Conservation (phyloP, 2,888 invertebrate species). For the Caenorhabditis panamensis region DNA sequence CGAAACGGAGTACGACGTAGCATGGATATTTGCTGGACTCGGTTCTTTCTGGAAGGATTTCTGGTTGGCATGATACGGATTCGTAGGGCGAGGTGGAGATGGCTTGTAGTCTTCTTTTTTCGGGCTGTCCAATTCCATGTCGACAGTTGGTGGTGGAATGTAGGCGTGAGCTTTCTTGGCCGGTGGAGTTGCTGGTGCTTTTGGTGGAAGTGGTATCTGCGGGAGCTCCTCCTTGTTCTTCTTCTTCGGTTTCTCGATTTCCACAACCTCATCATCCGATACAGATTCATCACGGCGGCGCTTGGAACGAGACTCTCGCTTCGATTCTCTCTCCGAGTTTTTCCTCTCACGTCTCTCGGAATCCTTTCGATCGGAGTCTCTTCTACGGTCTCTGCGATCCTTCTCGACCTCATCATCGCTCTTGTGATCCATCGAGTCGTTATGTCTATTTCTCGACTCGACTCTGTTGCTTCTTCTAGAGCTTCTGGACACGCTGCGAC, state of each 20-base stretch:
- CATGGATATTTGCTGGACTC: background rate
- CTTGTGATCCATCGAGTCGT: background rate
- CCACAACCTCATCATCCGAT: background rate
- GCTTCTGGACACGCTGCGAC: conserved; percentile 7
- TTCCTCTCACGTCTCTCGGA: background rate
- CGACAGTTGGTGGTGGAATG: conserved; percentile 36
- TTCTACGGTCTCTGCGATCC: background rate
- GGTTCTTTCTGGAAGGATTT: background rate
- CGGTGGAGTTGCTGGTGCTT: background rate
- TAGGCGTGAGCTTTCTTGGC: background rate
- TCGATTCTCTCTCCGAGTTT: background rate
- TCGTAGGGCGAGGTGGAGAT: conserved; percentile 15
- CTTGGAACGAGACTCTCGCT: conserved; percentile 1
- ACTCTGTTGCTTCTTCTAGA: background rate
- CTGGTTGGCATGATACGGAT: conserved; percentile 7
- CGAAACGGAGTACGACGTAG: conserved; percentile 20
- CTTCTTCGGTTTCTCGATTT: conserved; percentile 19
- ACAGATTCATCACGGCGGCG: background rate
- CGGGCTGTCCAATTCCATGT: conserved; percentile 28
- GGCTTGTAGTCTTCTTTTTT: too few relatives aligned
- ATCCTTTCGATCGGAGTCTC: background rate
- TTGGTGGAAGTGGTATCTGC: conserved; percentile 33
- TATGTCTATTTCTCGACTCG: conserved; percentile 11
- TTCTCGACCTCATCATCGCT: conserved; percentile 5
- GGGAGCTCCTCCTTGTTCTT: conserved; percentile 21